Percentiles rank a stretch among this genome's conserved stretches.
Evolutionary conservation across 2,888 invertebrate species (phyloP).

Genomic region (Blomia tropicalis): DNA sequence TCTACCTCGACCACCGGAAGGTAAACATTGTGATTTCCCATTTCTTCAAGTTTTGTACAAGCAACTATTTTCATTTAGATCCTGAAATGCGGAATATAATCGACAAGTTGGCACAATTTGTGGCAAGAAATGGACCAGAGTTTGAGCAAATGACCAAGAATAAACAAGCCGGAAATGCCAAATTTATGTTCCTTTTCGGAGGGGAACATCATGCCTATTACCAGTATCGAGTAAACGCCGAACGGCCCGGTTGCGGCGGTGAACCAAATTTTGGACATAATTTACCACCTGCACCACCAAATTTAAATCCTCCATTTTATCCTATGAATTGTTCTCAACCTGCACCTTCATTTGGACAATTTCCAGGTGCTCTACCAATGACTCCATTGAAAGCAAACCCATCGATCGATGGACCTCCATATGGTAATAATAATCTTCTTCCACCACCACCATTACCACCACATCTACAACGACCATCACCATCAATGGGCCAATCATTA

Average conservation of each 20-base stretch:
- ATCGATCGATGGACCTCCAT: not conserved
- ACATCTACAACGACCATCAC: not conserved
- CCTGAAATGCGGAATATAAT: slow-evolving; percentile 82
- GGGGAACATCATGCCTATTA: slow-evolving; percentile 92
- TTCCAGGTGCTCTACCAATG: not conserved
- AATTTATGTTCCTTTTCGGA: slow-evolving; percentile 90
- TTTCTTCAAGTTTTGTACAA: no score
- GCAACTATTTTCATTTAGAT: no score
- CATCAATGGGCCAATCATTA: not conserved
- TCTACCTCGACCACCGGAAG: no score
- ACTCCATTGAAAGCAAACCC: not conserved
- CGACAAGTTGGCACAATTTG: slow-evolving; percentile 95
- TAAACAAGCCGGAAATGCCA: slow-evolving; percentile 92
- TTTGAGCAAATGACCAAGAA: slow-evolving; percentile 98
- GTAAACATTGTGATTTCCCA: no score
- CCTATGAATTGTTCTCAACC: no score
- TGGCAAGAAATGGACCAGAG: slow-evolving; percentile 95
- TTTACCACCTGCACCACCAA: slow-evolving; percentile 28
- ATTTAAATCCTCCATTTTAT: not conserved
- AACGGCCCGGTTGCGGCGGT: slow-evolving; percentile 45
- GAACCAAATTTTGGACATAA: slow-evolving; percentile 30
- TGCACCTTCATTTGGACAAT: not conserved
- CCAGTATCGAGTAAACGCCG: slow-evolving; percentile 82
- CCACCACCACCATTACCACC: not conserved
- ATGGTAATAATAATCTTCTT: not conserved